phyloP scores from a whole-genome alignment of 2,797 vertebrate genomes.

The Thaleichthys pacificus region DNA sequence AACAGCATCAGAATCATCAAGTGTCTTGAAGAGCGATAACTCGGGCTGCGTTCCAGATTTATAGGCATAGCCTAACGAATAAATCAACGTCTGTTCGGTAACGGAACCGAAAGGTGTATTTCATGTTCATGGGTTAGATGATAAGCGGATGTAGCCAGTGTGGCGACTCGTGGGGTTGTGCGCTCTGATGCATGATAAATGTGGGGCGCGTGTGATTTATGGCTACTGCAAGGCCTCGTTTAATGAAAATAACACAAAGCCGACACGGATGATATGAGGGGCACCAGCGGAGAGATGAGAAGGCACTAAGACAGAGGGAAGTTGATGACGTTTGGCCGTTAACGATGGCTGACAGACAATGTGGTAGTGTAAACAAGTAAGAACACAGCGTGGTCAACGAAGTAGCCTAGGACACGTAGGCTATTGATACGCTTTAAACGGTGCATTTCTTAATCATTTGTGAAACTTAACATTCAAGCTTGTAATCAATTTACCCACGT shows the following conservation, averaged over 20 bases:
- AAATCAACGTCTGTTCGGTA: background rate
- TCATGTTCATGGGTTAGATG: background rate
- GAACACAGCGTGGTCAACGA: slow-evolving; percentile 32
- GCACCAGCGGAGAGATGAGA: slow-evolving; percentile 14
- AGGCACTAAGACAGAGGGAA: slow-evolving; percentile 6
- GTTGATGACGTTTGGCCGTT: slow-evolving; percentile 20
- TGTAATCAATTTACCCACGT: background rate
- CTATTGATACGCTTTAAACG: background rate
- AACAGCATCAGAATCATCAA: slow-evolving; percentile 48
- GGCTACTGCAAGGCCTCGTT: slow-evolving; percentile 23
- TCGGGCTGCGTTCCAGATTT: background rate
- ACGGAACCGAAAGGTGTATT: slow-evolving; percentile 14
- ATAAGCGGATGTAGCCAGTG: background rate
- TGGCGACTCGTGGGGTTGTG: slow-evolving; percentile 8
- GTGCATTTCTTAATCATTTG: background rate
- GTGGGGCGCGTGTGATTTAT: slow-evolving; percentile 30
- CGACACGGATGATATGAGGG: slow-evolving; percentile 3
- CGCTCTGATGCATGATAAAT: slow-evolving; percentile 18
- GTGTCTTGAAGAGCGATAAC: slow-evolving; percentile 31
- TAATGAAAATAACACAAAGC: slow-evolving; percentile 21
- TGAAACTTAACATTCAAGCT: background rate
- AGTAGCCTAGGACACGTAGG: slow-evolving; percentile 24
- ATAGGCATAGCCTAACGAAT: slow-evolving; percentile 9
- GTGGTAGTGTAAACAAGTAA: slow-evolving; percentile 49
- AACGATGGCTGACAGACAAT: slow-evolving; percentile 24